Conservation (phyloP, 2,113 vertebrate species). For the Planiliza haematocheilus region DNA sequence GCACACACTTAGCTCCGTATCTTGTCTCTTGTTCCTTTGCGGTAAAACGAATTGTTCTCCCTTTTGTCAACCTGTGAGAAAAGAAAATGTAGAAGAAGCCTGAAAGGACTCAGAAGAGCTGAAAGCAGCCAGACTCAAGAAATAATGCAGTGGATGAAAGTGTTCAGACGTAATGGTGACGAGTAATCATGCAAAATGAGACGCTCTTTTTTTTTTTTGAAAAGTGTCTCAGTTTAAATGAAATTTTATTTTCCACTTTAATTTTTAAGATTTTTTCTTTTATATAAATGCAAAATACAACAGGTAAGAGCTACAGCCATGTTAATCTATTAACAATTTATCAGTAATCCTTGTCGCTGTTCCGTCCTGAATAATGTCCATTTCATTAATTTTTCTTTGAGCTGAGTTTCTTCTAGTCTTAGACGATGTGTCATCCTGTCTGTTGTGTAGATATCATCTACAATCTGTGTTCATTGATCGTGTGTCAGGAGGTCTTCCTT, state of each 20-base stretch:
- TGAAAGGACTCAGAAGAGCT: background rate
- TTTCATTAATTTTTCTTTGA: too few species aligned
- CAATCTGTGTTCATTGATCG: too few species aligned
- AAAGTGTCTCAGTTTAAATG: background rate
- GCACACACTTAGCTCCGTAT: slow-evolving; percentile 55
- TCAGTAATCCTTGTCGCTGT: too few species aligned
- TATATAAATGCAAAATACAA: too few species aligned
- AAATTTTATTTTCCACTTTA: too few species aligned
- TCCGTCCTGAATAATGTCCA: background rate
- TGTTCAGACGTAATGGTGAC: slow-evolving; percentile 22
- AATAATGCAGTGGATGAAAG: background rate
- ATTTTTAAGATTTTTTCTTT: too few species aligned
- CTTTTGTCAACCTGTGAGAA: slow-evolving; percentile 40
- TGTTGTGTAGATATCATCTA: too few species aligned
- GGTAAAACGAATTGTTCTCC: slow-evolving; percentile 29
- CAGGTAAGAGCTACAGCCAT: too few species aligned
- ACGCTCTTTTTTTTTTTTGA: background rate
- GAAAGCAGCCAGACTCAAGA: background rate
- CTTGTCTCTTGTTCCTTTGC: slow-evolving; percentile 17
- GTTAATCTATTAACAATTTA: too few species aligned
- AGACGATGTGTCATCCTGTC: too few species aligned
- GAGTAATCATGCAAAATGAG: slow-evolving; percentile 24
- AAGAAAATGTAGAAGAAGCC: background rate
- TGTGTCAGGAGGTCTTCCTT: too few species aligned
- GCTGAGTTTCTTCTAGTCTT: too few species aligned